Percentiles rank a stretch among this genome's conserved stretches.
Evolutionary conservation across 2,113 vertebrate species (phyloP).

Genomic region (Nettapus auritus): DNA sequence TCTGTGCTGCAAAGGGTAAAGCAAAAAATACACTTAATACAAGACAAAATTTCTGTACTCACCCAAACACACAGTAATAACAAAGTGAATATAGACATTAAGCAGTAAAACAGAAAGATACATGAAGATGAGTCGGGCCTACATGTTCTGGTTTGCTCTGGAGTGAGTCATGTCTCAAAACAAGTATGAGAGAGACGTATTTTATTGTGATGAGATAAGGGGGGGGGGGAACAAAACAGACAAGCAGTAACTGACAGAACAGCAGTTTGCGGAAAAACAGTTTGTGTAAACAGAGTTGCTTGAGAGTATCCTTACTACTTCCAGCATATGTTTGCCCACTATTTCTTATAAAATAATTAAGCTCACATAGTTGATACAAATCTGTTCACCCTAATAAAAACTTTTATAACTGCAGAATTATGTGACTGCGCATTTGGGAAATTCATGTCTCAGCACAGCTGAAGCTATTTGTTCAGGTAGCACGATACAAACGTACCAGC

Average conservation of each 20-base stretch:
- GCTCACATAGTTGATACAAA: neutral
- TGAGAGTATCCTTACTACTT: neutral
- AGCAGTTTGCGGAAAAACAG: neutral
- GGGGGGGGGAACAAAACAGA: too few relatives aligned
- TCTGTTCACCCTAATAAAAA: neutral
- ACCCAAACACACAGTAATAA: neutral
- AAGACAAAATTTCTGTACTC: neutral
- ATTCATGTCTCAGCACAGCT: neutral
- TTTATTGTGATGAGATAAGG: accelerated
- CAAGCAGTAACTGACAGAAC: neutral
- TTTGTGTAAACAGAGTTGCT: neutral
- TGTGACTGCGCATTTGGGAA: neutral
- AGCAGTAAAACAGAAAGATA: neutral
- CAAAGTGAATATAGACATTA: neutral
- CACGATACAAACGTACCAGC: neutral
- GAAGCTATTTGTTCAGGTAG: neutral
- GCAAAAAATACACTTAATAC: neutral
- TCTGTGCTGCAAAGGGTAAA: neutral
- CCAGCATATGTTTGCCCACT: neutral
- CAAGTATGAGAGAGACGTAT: neutral
- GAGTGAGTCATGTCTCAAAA: neutral
- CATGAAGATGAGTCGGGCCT: accelerated
- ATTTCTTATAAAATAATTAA: conserved; percentile 21
- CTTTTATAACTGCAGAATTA: neutral
- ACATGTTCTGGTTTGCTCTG: neutral